Conservation (phyloP, 2,113 vertebrate species). For the Toxotes jaculatrix region DNA sequence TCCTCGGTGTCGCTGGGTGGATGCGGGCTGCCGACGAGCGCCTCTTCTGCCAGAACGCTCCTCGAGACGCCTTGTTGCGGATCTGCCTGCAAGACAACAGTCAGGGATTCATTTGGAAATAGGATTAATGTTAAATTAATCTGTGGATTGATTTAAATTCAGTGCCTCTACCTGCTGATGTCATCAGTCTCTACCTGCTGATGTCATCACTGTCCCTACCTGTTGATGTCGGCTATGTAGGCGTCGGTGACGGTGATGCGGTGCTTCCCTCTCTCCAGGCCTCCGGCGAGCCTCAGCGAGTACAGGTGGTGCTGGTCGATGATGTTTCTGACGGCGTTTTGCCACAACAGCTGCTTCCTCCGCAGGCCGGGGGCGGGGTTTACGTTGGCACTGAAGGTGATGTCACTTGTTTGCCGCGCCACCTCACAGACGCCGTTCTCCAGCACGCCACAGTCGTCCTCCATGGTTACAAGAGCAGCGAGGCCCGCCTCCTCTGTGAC, state of each 20-base stretch:
- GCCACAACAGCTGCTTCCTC: conserved; percentile 73
- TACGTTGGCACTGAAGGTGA: conserved; percentile 16
- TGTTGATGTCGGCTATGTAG: conserved; percentile 78
- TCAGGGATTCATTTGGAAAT: not conserved
- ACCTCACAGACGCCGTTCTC: conserved; percentile 48
- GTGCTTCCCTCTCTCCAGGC: conserved; percentile 46
- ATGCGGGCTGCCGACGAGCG: conserved; percentile 54
- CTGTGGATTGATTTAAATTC: too few species aligned
- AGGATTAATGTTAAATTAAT: too few species aligned
- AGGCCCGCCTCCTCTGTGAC: not conserved
- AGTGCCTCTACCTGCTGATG: not conserved
- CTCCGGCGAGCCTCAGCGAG: conserved; percentile 47
- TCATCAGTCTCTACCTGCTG: too few species aligned
- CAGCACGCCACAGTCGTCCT: not conserved
- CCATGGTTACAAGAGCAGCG: conserved; percentile 22
- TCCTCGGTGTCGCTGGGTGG: conserved; percentile 12
- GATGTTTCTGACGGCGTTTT: conserved; percentile 72
- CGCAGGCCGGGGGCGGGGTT: conserved; percentile 24
- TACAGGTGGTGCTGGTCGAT: conserved; percentile 70
- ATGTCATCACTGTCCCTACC: conserved; percentile 7
- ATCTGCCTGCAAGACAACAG: conserved; percentile 63
- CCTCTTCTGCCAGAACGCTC: conserved; percentile 48
- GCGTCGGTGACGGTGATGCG: conserved; percentile 73
- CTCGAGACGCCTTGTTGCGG: conserved; percentile 57
- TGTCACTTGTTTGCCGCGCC: conserved; percentile 25